Evolutionary conservation across 2,888 invertebrate species (phyloP).

Genomic region (Eilema depressum): DNA sequence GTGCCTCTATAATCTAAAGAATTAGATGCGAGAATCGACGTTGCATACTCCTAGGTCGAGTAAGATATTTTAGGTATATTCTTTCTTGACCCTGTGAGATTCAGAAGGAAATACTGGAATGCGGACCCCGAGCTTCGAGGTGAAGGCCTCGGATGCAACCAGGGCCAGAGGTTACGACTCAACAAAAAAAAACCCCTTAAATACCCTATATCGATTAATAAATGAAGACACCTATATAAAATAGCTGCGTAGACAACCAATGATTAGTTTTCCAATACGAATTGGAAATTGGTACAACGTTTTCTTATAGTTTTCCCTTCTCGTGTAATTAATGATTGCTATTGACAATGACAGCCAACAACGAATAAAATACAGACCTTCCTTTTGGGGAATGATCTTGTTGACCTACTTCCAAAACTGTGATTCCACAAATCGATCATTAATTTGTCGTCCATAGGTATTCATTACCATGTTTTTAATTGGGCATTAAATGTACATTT

Average conservation of each 20-base stretch:
- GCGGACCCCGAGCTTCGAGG: too few species aligned
- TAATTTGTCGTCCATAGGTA: constrained; percentile 51
- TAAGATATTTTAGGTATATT: too few species aligned
- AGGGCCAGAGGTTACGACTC: too few species aligned
- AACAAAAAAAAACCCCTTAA: too few species aligned
- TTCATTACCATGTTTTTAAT: not conserved
- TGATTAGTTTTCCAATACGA: constrained; percentile 17
- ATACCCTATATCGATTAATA: not conserved
- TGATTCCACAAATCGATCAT: constrained; percentile 52
- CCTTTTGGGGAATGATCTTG: constrained; percentile 51
- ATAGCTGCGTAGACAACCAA: not conserved
- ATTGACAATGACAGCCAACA: constrained; percentile 62
- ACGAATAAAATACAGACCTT: constrained; percentile 51
- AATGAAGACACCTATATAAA: too few species aligned
- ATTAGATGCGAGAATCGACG: not conserved
- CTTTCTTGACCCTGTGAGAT: too few species aligned
- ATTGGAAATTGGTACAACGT: constrained; percentile 27
- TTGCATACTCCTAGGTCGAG: not conserved
- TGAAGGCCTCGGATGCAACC: too few species aligned
- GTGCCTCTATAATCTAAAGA: not conserved
- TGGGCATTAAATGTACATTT: too few species aligned
- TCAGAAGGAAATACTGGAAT: too few species aligned
- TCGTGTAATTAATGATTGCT: constrained; percentile 48
- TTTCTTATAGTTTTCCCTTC: constrained; percentile 33
- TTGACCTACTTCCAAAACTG: constrained; percentile 59